Conservation (phyloP, 2,888 invertebrate genomes). For the Cheilosia vulpina region DNA sequence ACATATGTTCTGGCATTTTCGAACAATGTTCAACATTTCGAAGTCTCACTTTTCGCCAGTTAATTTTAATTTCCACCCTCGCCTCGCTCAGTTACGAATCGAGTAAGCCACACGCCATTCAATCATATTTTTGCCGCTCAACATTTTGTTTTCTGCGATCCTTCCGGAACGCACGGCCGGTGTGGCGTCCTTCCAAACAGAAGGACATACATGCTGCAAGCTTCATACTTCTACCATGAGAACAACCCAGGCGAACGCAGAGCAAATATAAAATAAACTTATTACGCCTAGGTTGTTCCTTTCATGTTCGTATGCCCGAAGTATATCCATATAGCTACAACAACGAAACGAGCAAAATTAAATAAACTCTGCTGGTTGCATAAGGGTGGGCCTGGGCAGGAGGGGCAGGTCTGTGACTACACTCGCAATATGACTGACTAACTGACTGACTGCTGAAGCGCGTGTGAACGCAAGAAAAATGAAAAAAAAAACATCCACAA, state of each 20-base stretch:
- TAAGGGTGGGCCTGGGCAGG: not conserved
- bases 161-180: conserved; percentile 32
- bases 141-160: conserved; percentile 23
- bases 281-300: conserved; percentile 73
- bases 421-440: conserved; percentile 50
- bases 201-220: conserved; percentile 10
- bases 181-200: conserved; percentile 19
- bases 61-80: conserved; percentile 33
- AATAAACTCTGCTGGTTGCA: conserved; percentile 49
- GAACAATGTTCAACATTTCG: conserved; percentile 60
- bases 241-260: conserved; percentile 57
- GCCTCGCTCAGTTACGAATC: conserved; percentile 4
- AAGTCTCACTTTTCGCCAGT: conserved; percentile 62
- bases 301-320: conserved; percentile 69
- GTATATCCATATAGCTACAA: conserved; percentile 49
- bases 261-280: conserved; percentile 73
- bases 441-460: conserved; percentile 61
- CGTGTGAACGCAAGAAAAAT: conserved; percentile 44
- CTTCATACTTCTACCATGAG: conserved; percentile 21
- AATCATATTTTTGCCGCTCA: conserved; percentile 60
- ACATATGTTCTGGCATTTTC: conserved; percentile 60
- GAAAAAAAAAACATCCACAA: conserved; percentile 22
- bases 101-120: conserved; percentile 33
- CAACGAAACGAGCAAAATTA: conserved; percentile 62
- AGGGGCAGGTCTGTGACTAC: not conserved